Evolutionary conservation across 2,888 invertebrate species (phyloP), one percentile per base, ranked within the genome.

Genomic region (Megamerina dolium): DNA sequence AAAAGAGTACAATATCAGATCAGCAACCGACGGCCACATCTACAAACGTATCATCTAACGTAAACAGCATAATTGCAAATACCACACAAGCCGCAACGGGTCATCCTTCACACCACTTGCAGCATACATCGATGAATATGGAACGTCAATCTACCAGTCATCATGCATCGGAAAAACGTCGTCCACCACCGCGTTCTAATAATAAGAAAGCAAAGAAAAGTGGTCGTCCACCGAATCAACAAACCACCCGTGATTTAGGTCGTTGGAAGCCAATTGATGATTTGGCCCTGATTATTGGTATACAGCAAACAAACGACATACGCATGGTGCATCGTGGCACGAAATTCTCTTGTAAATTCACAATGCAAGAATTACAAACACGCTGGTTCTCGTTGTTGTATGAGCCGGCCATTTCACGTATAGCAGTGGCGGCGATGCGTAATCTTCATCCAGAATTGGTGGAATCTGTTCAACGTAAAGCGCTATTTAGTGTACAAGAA

Each of bases 221-320:
- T 21, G 65, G 63, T 1, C 60, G 71, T 1, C 65, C 67, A 2
- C 47, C 65, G 9, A 62, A 58, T 32, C 67, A 68, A 40, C 71
- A 85, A 53, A 80, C 85, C 5, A 84, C 86, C 3, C 86, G 89
- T 73, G 89, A 89, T 72, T 74, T 90, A 34, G 95, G 95, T 0
- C 78, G 93, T 41, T 99, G 97, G 97, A 95, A 96, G 65, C 94
- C 96, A 2, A 87, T 89, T 17, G 99, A 99, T 75, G 99, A 99
- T 75, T 74, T 97, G 20, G 87, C 91, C 0, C 75, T 99, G 2
- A 90, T 99, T 49, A 83, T 90, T 50, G 94, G 92, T 46, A 90
- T 96, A 4, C 88, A 92, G 61, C 96, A 93, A 75, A 87, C 87
- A 10, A 87, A 87, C 70, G 87, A 87, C 61, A 69, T 87, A 44